Percentiles rank a stretch among this genome's conserved stretches.
phyloP scores from a whole-genome alignment of 2,888 invertebrate species.

The Drosophila borborema region DNA sequence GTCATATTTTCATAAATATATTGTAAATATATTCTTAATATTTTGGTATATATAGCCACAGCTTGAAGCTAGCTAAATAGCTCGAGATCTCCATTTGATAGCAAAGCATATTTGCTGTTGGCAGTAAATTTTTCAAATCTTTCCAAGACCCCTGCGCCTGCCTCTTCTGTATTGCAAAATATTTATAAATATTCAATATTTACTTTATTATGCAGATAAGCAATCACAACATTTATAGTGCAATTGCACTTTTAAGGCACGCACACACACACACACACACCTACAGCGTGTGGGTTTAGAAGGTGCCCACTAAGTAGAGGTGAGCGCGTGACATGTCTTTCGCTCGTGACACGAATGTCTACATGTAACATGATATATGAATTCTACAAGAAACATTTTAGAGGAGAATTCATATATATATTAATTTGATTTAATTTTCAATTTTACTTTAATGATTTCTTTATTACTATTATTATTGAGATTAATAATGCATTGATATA shows the following conservation, averaged over 20 bases:
- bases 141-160: slow-evolving; percentile 9
- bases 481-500: too few species aligned
- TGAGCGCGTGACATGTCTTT: background rate
- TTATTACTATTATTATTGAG: too few species aligned
- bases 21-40: slow-evolving; percentile 36
- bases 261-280: background rate
- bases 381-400: background rate
- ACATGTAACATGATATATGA: background rate
- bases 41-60: slow-evolving; percentile 15
- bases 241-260: slow-evolving; percentile 26
- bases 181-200: slow-evolving; percentile 44
- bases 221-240: slow-evolving; percentile 50
- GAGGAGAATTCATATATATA: background rate
- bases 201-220: slow-evolving; percentile 42
- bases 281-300: slow-evolving; percentile 1
- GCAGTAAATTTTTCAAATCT: slow-evolving; percentile 16
- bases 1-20: slow-evolving; percentile 30
- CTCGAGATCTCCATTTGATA: slow-evolving; percentile 10
- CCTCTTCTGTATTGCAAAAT: slow-evolving; percentile 8
- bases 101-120: slow-evolving; percentile 5
- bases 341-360: background rate
- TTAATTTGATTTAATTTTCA: too few species aligned
- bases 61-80: slow-evolving; percentile 12
- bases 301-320: slow-evolving; percentile 2
- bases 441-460: background rate